These are phyloP conservation scores for Vulpes vulpes DNA, from an alignment of 2,113 vertebrate genomes.

Conservation along the genomic window DNA sequence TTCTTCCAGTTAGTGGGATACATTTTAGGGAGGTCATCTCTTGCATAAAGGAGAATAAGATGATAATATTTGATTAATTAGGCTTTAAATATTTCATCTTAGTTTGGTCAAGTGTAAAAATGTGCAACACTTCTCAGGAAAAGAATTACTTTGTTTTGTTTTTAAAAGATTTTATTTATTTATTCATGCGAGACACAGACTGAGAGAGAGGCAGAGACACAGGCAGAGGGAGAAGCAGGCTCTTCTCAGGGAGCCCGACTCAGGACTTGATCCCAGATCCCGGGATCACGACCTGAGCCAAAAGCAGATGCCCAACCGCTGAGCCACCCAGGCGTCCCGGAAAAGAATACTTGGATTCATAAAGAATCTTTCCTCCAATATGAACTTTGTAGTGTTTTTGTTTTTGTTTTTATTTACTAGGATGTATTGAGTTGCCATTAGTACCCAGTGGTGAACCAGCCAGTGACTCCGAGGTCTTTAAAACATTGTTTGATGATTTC, in stretches of 20 bases:
- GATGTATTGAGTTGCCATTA: background rate
- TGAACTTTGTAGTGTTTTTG: background rate
- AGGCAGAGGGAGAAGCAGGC: too few relatives aligned
- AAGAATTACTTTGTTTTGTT: slow-evolving; percentile 18
- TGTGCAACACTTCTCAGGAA: slow-evolving; percentile 10
- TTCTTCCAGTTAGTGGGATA: slow-evolving; percentile 1
- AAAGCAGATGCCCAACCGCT: too few relatives aligned
- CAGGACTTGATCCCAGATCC: too few relatives aligned
- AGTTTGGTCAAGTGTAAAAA: background rate
- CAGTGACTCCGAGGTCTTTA: background rate
- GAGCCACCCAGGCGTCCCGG: too few relatives aligned
- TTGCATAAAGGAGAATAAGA: slow-evolving; percentile 12
- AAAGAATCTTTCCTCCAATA: slow-evolving; percentile 6
- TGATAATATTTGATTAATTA: background rate
- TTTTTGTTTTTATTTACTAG: background rate
- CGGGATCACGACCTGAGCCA: too few relatives aligned
- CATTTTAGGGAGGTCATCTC: slow-evolving; percentile 2
- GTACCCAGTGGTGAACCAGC: background rate
- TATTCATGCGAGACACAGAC: too few relatives aligned
- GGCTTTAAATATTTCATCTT: background rate
- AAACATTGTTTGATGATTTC: slow-evolving; percentile 57
- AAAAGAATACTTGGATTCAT: background rate
- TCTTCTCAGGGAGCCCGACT: too few relatives aligned
- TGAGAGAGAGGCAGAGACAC: too few relatives aligned
- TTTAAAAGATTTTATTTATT: too few relatives aligned